Conservation (phyloP, 2,113 vertebrate species). For the Gallinago paraguaiae region DNA sequence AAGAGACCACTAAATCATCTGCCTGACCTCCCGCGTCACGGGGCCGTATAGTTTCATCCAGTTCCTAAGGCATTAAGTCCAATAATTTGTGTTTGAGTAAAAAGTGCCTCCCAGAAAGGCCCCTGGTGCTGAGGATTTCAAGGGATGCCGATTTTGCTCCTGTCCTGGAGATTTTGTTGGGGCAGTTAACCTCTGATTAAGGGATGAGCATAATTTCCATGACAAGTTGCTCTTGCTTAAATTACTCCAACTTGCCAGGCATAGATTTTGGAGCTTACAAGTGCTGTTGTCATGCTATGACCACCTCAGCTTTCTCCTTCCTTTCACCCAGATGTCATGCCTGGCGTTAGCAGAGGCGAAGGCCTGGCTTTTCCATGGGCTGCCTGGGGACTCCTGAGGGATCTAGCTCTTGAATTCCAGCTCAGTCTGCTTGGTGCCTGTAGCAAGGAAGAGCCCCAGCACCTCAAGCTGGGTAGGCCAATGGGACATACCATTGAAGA, state of each 20-base stretch:
- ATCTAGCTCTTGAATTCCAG: not conserved
- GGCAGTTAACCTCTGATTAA: not conserved
- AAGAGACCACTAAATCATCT: not conserved
- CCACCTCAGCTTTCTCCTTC: not conserved
- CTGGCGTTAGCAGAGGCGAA: fast-evolving
- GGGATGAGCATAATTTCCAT: not conserved
- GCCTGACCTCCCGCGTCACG: not conserved
- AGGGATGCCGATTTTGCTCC: not conserved
- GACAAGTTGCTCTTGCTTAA: not conserved
- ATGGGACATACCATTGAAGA: not conserved
- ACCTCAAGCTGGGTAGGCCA: not conserved
- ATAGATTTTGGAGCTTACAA: not conserved
- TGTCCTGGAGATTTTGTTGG: not conserved
- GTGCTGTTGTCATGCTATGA: fast-evolving
- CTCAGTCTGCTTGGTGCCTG: not conserved
- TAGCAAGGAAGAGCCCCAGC: not conserved
- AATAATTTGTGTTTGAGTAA: not conserved
- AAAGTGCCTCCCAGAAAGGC: not conserved
- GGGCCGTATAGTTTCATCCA: not conserved
- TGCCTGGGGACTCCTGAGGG: not conserved
- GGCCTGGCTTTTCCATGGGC: not conserved
- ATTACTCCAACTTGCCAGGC: not conserved
- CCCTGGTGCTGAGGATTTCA: not conserved
- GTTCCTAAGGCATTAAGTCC: not conserved
- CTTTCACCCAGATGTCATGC: not conserved